Percentiles rank a stretch among this genome's conserved stretches.
Conservation (phyloP, 1,140 invertebrate genomes). For the Drosophila lacertosa region DNA sequence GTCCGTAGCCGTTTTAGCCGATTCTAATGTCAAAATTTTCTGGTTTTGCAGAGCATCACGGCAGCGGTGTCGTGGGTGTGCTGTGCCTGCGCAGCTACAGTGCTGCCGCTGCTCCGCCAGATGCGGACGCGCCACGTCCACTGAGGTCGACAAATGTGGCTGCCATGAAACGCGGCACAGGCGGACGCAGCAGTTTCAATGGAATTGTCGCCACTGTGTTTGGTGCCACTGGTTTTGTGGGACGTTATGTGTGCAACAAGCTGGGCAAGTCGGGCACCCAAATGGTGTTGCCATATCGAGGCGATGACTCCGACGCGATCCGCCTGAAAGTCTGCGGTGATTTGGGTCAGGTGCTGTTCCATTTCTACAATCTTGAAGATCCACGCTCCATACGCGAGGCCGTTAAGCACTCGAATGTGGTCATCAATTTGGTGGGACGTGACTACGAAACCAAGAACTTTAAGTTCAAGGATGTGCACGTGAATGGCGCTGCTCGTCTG, state of each 20-base stretch:
- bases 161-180: constrained; percentile 92
- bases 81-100: constrained; percentile 68
- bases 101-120: constrained; percentile 56
- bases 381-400: constrained; percentile 94
- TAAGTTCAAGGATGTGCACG: constrained; percentile 91
- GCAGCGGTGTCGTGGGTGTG: constrained; percentile 72
- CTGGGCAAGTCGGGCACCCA: constrained; percentile 95
- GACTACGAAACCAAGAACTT: constrained; percentile 97
- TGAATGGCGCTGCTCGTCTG: constrained; percentile 89
- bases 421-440: constrained; percentile 97
- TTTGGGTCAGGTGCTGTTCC: constrained; percentile 97
- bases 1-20: constrained; percentile 30
- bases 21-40: constrained; percentile 11
- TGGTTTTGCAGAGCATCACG: constrained; percentile 67
- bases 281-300: constrained; percentile 96
- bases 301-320: constrained; percentile 91
- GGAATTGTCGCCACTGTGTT: constrained; percentile 99
- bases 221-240: constrained; percentile 95
- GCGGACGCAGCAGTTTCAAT: constrained; percentile 97
- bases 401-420: constrained; percentile 98
- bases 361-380: constrained; percentile 93
- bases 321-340: constrained; percentile 95
- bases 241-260: constrained; percentile 92
- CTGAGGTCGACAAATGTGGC: constrained; percentile 85
- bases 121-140: constrained; percentile 69